A percentile compares a stretch with the other conserved stretches of the same genome.
These are phyloP conservation scores for Pentalonia nigronervosa DNA, from an alignment of 1,140 invertebrate species.

Conservation along the genomic window DNA sequence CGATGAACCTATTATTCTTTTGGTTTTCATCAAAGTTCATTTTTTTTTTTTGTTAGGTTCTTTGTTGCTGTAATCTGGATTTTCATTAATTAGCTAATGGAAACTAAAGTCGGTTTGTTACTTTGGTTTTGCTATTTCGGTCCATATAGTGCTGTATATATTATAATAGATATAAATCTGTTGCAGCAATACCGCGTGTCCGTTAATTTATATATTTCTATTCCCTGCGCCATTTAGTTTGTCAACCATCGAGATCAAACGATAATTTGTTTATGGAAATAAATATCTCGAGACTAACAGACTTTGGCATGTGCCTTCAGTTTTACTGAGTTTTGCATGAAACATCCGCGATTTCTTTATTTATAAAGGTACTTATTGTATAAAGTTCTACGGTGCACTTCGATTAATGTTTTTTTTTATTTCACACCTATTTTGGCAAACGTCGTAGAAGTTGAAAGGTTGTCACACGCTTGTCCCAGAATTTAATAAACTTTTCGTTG, in stretches of 20 bases:
- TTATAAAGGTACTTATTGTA: neutral
- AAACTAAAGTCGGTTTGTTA: neutral
- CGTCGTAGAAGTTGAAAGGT: neutral
- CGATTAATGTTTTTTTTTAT: neutral
- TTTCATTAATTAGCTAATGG: slow-evolving; percentile 41
- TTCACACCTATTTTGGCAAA: neutral
- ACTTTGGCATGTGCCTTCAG: neutral
- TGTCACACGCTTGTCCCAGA: neutral
- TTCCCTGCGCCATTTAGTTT: neutral
- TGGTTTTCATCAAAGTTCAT: slow-evolving; percentile 26
- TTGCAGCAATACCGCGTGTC: neutral
- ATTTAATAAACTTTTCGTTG: neutral
- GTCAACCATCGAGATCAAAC: neutral
- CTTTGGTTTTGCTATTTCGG: neutral
- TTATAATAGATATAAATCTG: too few relatives aligned
- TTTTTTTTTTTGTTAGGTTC: slow-evolving; percentile 4
- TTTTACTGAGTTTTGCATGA: neutral
- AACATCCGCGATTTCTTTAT: neutral
- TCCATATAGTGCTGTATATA: neutral
- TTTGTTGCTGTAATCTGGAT: neutral
- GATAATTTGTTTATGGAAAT: neutral
- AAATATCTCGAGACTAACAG: neutral
- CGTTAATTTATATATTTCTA: neutral
- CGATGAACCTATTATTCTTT: slow-evolving; percentile 36
- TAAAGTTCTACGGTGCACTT: neutral